Evolutionary conservation across 2,888 invertebrate species (phyloP).

Genomic region (Sminthurinus aureus): DNA sequence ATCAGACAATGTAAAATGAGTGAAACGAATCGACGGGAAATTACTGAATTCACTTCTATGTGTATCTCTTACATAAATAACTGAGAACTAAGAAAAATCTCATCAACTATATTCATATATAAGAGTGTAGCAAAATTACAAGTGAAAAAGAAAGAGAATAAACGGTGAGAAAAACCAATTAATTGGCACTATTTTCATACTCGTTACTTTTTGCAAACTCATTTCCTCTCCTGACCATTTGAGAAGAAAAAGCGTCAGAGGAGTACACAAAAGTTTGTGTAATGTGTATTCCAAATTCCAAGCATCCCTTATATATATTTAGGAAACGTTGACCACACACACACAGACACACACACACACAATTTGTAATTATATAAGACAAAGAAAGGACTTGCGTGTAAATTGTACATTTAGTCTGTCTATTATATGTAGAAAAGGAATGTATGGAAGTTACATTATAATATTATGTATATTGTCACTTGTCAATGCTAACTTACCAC

Average conservation of each 20-base stretch:
- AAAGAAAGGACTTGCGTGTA: neutral
- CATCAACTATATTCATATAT: too few relatives aligned
- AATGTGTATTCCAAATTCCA: neutral
- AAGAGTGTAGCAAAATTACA: too few relatives aligned
- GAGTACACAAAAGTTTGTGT: too few relatives aligned
- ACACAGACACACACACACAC: neutral
- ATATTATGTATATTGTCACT: too few relatives aligned
- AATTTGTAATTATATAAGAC: neutral
- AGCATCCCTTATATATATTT: neutral
- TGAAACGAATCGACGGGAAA: too few relatives aligned
- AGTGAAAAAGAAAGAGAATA: neutral
- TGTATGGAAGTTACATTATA: neutral
- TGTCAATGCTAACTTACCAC: slow-evolving; percentile 65
- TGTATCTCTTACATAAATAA: too few relatives aligned
- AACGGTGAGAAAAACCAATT: neutral
- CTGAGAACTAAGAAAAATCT: too few relatives aligned
- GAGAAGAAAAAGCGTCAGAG: too few relatives aligned
- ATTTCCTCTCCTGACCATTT: slow-evolving; percentile 11
- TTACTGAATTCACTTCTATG: too few relatives aligned
- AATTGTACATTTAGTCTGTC: neutral
- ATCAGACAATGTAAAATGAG: too few relatives aligned
- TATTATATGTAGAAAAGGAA: neutral
- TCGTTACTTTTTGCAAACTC: neutral
- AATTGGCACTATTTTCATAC: neutral
- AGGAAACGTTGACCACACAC: neutral